Conservation (phyloP, 2,797 vertebrate species). For the Gorsachius magnificus region DNA sequence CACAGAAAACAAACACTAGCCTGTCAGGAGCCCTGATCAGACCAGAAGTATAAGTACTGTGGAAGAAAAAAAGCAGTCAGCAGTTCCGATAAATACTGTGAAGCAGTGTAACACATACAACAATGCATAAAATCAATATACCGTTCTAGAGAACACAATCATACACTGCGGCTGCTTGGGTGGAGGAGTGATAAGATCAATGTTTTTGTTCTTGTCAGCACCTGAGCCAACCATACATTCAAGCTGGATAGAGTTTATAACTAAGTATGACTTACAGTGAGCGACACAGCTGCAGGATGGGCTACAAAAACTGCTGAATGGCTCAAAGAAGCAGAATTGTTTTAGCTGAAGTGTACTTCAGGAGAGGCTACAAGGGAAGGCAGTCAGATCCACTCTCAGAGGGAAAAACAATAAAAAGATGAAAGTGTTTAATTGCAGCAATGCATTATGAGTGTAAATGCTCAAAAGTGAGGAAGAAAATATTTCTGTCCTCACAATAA, state of each 20-base stretch:
- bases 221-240: neutral
- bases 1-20: neutral
- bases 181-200: neutral
- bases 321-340: neutral
- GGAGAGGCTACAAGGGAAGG: neutral
- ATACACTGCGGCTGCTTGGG: neutral
- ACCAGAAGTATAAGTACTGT: neutral
- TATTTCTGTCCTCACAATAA: neutral
- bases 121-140: conserved; percentile 25
- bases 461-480: neutral
- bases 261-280: neutral
- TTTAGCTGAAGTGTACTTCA: neutral
- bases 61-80: neutral
- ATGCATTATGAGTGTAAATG: neutral
- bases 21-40: neutral
- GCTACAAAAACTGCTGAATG: neutral
- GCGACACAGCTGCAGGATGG: neutral
- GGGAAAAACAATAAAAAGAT: neutral
- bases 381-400: neutral
- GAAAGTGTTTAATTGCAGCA: neutral
- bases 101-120: neutral
- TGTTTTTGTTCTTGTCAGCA: conserved; percentile 36
- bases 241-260: neutral
- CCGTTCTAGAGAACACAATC: neutral
- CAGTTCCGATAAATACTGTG: neutral